Base-by-base conservation (phyloP, 2,888 invertebrate genomes). In the Mycogona germanica region DNA sequence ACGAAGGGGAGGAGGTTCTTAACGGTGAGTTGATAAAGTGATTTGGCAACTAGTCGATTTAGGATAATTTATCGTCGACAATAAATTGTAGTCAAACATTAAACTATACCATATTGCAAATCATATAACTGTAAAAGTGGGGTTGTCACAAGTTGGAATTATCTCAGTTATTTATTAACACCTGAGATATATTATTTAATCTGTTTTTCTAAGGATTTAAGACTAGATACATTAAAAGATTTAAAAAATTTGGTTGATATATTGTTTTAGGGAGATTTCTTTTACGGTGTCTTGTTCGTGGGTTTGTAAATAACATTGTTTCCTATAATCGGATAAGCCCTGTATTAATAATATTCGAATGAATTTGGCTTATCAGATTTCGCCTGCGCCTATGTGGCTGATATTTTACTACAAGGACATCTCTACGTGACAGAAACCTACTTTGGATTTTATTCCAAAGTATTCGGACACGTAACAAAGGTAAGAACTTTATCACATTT, bases 371-470 rank as follows among this genome's bases (percentile, higher is more conserved):
- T 59, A 56, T 76, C 76, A 85, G 85, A 88, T 76, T 93, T 87
- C 75, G 87, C 89, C 45, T 92, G 92, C 72, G 92, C 92, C 57
- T 78, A 91, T 64, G 85, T 91, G 58, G 87, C 87, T 59, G 93
- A 93, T 70, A 87, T 92, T 63, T 74, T 93, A 51, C 78, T 93
- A 25, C 93, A 93, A 75, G 93, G 93, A 53, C 85, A 88, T 68
- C 78, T 95, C 62, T 93, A 92, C 74, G 88, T 93, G 68, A 91
- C 92, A 59, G 84, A 86, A 68, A 88, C 91, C 70, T 89, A 89
- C 74, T 89, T 93, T 74, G 92, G 91, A 63, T 93, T 93, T 76
- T 89, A 93, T 72, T 92, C 93, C 59, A 92, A 92, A 71, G 91
- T 95, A 56, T 89, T 92, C 70, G 92, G 92, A 65, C 87, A 89